Conservation (phyloP, 1,140 invertebrate genomes). For the Diabrotica undecimpunctata region DNA sequence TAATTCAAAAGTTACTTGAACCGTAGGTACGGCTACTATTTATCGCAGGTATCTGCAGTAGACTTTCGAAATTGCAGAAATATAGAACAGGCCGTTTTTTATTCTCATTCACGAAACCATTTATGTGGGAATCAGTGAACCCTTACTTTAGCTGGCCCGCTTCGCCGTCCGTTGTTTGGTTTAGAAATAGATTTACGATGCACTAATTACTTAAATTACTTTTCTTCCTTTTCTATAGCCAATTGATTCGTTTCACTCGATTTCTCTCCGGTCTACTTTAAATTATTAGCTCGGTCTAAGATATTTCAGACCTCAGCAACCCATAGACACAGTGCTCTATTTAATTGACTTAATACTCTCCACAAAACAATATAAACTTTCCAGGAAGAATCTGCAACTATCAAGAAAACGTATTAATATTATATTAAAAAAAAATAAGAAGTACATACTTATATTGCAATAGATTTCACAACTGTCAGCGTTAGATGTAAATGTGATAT, state of each 20-base stretch:
- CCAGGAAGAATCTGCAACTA: too few species aligned
- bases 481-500: too few species aligned
- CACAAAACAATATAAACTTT: too few species aligned
- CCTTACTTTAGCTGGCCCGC: constrained; percentile 11
- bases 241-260: neutral
- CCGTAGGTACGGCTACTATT: constrained; percentile 22
- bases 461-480: too few species aligned
- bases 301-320: too few species aligned
- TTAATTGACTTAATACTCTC: too few species aligned
- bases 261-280: too few species aligned
- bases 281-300: too few species aligned
- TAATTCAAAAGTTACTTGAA: constrained; percentile 18
- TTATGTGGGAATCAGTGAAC: constrained; percentile 22
- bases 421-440: too few species aligned
- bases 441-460: too few species aligned
- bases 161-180: constrained; percentile 10
- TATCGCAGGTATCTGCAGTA: constrained; percentile 24
- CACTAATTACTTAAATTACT: constrained; percentile 20
- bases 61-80: constrained; percentile 23
- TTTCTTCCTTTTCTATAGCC: constrained; percentile 8
- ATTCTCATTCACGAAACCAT: constrained; percentile 23
- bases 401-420: too few species aligned
- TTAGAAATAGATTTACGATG: constrained; percentile 22
- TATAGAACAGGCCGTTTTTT: constrained; percentile 22
- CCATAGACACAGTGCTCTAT: too few species aligned